Evolutionary conservation across 2,797 vertebrate species (phyloP), one percentile per base, ranked within the genome.

Genomic region (Lagodon rhomboides): DNA sequence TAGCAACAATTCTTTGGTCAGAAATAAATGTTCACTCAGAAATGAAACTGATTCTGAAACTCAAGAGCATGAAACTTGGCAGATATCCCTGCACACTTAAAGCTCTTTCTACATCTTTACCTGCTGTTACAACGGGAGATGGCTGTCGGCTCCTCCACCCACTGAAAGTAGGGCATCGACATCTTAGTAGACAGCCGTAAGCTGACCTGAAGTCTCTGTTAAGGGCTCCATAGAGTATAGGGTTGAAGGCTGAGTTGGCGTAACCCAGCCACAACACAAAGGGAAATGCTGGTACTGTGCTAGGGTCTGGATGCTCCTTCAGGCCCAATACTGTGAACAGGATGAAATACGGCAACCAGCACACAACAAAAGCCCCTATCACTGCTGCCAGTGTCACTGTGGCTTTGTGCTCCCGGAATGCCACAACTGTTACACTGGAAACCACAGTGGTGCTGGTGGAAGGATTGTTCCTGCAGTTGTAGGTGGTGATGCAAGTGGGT

Each of bases 341-440:
- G 0, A 97, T 97, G 87, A 99, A 99, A 90, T 99, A 99, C 4
- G 98, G 98, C 69, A 99, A 94, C 98, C 98, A 99, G 91, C 97
- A 99, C 38, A 98, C 69, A 4, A 97, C 91, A 83, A 99, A 99
- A 0, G 95, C 97, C 0, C 98, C 97, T 74, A 99, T 94, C 60
- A 99, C 97, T 0, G 94, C 96, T 0, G 97, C 97, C 76, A 99
- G 91, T 0, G 98, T 98, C 85, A 98, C 90, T 0, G 97, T 98
- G 82, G 97, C 98, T 90, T 99, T 99, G 94, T 99, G 97, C 80
- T 99, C 98, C 85, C 92, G 92, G 67, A 98, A 89, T 50, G 95
- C 95, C 80, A 96, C 94, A 0, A 90, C 91, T 58, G 93, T 91
- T 22, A 91, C 90, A 7, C 82, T 91, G 75, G 89, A 86, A 70